Conservation (phyloP, 2,888 invertebrate species). For the Endotricha flammealis region DNA sequence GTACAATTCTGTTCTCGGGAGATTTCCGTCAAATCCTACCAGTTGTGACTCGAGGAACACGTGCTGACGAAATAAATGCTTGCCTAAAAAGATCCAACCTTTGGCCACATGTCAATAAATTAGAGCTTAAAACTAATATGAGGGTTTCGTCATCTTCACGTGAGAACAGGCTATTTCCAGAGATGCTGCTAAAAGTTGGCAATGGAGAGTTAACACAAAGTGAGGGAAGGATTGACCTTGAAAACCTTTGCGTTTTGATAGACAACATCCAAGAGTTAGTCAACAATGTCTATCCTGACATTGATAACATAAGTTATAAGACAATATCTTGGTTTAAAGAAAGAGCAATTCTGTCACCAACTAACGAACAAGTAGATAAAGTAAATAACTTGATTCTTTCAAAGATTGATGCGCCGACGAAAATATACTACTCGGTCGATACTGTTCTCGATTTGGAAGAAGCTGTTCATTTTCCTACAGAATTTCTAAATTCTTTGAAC, state of each 20-base stretch:
- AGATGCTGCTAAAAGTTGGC: conserved; percentile 26
- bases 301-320: conserved; percentile 24
- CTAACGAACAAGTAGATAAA: conserved; percentile 27
- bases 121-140: conserved; percentile 28
- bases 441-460: conserved; percentile 23
- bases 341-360: conserved; percentile 26
- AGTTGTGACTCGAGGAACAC: conserved; percentile 25
- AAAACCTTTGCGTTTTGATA: conserved; percentile 21
- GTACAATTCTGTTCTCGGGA: conserved; percentile 25
- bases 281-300: conserved; percentile 26
- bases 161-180: conserved; percentile 26
- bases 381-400: conserved; percentile 24
- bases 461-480: conserved; percentile 16
- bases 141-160: conserved; percentile 22
- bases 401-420: conserved; percentile 21
- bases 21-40: conserved; percentile 28
- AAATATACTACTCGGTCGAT: conserved; percentile 25
- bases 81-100: conserved; percentile 24
- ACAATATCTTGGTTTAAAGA: conserved; percentile 25
- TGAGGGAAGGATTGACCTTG: conserved; percentile 24
- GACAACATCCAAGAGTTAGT: conserved; percentile 14
- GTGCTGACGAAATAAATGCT: conserved; percentile 27
- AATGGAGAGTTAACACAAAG: conserved; percentile 27
- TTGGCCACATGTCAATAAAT: conserved; percentile 26
- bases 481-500: conserved; percentile 15